phyloP scores from a whole-genome alignment of 2,797 vertebrate species.

The Lindbergichthys nudifrons region DNA sequence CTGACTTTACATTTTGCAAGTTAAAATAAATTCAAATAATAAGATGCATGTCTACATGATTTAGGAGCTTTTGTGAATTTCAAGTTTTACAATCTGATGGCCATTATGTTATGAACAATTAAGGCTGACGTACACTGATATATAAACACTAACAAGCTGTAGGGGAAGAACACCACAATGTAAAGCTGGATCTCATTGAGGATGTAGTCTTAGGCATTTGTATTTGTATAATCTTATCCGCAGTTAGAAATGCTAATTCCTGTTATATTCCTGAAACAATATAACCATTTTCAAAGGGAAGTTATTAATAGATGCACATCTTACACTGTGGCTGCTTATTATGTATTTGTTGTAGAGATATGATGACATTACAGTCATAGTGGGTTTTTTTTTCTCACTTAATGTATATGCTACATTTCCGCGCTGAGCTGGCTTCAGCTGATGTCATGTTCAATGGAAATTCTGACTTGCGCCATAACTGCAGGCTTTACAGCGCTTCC shows the following conservation, averaged over 20 bases:
- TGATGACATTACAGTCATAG: background rate
- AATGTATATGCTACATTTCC: constrained; percentile 31
- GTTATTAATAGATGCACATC: background rate
- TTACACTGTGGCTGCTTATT: background rate
- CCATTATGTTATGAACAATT: constrained; percentile 1
- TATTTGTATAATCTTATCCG: constrained; percentile 1
- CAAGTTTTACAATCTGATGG: background rate
- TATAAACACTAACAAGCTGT: background rate
- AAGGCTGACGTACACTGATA: background rate
- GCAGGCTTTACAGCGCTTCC: constrained; percentile 63
- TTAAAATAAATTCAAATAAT: constrained; percentile 2
- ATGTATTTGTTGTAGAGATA: background rate
- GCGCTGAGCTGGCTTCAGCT: constrained; percentile 36
- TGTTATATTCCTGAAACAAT: background rate
- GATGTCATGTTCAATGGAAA: constrained; percentile 70
- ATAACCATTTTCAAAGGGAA: background rate
- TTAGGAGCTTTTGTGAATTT: background rate
- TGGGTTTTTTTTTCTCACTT: background rate
- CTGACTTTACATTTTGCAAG: constrained; percentile 32
- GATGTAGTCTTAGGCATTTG: background rate
- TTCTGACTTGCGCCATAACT: constrained; percentile 64
- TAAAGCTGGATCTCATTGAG: background rate
- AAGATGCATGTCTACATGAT: constrained; percentile 1
- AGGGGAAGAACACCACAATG: background rate
- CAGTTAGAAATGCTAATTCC: background rate